Base-by-base conservation (phyloP, 1,140 invertebrate species). In the Dufourea novaeangliae region DNA sequence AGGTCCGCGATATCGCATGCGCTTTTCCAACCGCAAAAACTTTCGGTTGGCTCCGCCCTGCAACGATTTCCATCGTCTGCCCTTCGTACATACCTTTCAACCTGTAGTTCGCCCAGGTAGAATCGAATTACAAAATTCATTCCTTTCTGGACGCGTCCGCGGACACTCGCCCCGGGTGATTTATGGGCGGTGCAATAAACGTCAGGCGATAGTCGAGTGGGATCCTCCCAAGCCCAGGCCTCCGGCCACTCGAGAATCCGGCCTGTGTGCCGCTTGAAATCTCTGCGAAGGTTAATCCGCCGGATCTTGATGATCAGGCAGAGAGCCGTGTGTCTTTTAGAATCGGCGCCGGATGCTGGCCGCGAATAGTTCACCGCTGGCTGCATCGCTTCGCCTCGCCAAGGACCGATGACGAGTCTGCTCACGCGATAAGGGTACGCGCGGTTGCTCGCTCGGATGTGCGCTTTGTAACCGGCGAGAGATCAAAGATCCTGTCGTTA, bases 21-120 rank as follows among this genome's bases (percentile, higher is more conserved):
- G 70, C 70, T 79, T 79, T 79, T 67, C 54, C 61, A 12, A 25
- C 50, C 32, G 50, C 44, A 54, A 79, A 50, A 74, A 57, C n/a
- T 62, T 46, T 29, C 27, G 46, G 11, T 62, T 66, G 71, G 41
- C 70, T 79, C 61, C 77, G 71, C 76, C 68, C 68, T 59, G 50
- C 61, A 6, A 8, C 69, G 46, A 50, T 46, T 71, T 64, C 8
- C 62, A 34, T 10, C 5, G 25, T 27, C 22, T 27, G 32, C 39
- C 41, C 20, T 5, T 11, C n/a, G 25, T 14, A n/a, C 14, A 41
- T 27, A 7, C 27, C 6, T 46, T n/a, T 20, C 39, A 4, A 6
- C 6, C 1, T 6, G 7, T n/a, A 6, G 46, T 50, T 17, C 17
- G 41, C 7, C n/a, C n/a, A n/a, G n/a, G 46, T 50, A 57, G 20